Conservation (phyloP, 35 echinoderm and acorn worm genomes). For the Apostichopus parvimensis region DNA sequence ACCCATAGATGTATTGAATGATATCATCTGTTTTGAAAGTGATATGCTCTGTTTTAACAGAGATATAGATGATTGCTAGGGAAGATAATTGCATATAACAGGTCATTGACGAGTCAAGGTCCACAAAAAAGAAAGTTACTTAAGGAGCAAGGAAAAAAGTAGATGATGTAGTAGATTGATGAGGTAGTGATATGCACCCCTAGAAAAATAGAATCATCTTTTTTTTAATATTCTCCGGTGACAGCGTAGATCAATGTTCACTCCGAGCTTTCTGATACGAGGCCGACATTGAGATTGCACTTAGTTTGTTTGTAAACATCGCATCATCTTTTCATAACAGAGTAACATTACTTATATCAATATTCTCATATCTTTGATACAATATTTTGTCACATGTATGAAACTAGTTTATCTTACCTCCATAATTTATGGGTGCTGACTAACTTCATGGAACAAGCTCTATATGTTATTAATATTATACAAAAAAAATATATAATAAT, state of each 20-base stretch:
- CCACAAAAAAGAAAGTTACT: background rate
- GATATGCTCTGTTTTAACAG: background rate
- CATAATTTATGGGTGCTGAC: background rate
- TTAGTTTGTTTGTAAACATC: constrained; percentile 8
- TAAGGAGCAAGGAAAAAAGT: background rate
- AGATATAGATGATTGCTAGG: background rate
- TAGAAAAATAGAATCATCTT: background rate
- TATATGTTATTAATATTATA: too few relatives aligned
- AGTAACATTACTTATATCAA: constrained; percentile 10
- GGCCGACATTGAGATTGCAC: background rate
- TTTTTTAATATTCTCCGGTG: background rate
- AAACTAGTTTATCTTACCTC: background rate
- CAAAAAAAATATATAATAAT: too few relatives aligned
- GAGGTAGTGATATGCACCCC: background rate
- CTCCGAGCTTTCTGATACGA: background rate
- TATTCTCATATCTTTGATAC: background rate
- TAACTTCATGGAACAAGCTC: too few relatives aligned
- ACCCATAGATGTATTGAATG: background rate
- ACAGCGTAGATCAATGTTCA: background rate
- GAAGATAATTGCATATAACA: background rate
- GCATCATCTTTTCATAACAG: constrained; percentile 13
- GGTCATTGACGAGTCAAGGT: constrained; percentile 16
- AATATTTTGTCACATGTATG: background rate
- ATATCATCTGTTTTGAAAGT: background rate
- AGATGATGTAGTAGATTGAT: background rate